Evolutionary conservation across 1,140 invertebrate species (phyloP), one percentile per base, ranked within the genome.

Genomic region (Monochamus saltuarius): DNA sequence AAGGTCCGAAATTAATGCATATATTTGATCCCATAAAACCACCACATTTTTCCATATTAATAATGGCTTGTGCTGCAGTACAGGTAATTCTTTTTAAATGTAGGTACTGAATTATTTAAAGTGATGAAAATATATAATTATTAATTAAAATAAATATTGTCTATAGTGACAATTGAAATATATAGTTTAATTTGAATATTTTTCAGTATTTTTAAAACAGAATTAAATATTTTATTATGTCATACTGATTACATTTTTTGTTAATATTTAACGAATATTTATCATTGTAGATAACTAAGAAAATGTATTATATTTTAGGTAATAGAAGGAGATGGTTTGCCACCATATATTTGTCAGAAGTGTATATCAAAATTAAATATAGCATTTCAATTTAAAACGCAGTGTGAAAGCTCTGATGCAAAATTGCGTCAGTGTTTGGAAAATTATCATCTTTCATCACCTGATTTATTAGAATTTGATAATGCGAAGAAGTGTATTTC

Each of bases 351-450:
- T 49, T 87, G 85, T 55, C 85, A 84, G 56, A 85, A 85, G 62
- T 87, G 85, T 64, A 78, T 86, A 6, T 84, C 85, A 42, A 81
- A 84, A 45, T 66, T 87, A 35, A 85, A 85, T 19, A 78, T 85
- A 10, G 84, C 85, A 8, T 87, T 84, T 70, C 84, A 87, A 67
- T 87, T 87, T 57, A 86, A 86, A 71, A 83, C 84, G 61, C 81
- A 84, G 58, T 86, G 83, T 69, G 84, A 87, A 71, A 83, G 79
- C 52, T 83, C 84, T 1, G 85, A 87, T 72, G 69, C 83, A 17
- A 77, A 84, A 56, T 65, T 87, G 35, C 75, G 85, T 36, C 83
- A 85, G 70, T 85, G 84, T 73, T 76, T 86, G 57, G 83, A 84
- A 17, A 68, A 68, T 42, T 64, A 66, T 29, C 61, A 67, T 43